Conservation (phyloP, 2,113 vertebrate species). For the Nannobrachium achirus region DNA sequence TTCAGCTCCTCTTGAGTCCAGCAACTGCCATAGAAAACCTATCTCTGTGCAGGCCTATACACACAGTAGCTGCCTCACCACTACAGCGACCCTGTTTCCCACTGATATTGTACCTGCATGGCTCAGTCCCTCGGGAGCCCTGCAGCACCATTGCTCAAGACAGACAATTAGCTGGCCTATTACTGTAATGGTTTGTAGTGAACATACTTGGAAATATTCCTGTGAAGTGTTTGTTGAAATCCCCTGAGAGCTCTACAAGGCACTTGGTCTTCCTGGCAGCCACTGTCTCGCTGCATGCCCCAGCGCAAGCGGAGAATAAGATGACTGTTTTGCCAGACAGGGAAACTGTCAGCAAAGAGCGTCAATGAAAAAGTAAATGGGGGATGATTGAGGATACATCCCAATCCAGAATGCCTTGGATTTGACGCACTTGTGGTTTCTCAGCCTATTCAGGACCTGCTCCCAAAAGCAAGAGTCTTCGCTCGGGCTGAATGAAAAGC, state of each 20-base stretch:
- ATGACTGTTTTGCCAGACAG: constrained; percentile 69
- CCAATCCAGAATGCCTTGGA: constrained; percentile 64
- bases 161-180: constrained; percentile 30
- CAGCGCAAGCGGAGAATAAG: constrained; percentile 53
- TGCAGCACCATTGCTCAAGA: constrained; percentile 19
- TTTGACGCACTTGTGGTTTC: constrained; percentile 59
- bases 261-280: constrained; percentile 61
- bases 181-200: constrained; percentile 25
- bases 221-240: constrained; percentile 31
- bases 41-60: constrained; percentile 47
- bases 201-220: constrained; percentile 49
- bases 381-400: constrained; percentile 59
- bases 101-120: constrained; percentile 64
- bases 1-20: constrained; percentile 51
- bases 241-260: constrained; percentile 35
- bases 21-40: constrained; percentile 65
- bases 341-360: constrained; percentile 64
- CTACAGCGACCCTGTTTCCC: constrained; percentile 56
- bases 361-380: constrained; percentile 66
- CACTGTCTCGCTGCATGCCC: constrained; percentile 27
- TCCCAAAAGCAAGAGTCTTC: constrained; percentile 50
- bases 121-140: constrained; percentile 15
- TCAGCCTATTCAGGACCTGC: constrained; percentile 51
- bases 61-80: constrained; percentile 41
- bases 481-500: constrained; percentile 47